phyloP scores from a whole-genome alignment of 2,113 vertebrate genomes.

The Cercopithecus mona region DNA sequence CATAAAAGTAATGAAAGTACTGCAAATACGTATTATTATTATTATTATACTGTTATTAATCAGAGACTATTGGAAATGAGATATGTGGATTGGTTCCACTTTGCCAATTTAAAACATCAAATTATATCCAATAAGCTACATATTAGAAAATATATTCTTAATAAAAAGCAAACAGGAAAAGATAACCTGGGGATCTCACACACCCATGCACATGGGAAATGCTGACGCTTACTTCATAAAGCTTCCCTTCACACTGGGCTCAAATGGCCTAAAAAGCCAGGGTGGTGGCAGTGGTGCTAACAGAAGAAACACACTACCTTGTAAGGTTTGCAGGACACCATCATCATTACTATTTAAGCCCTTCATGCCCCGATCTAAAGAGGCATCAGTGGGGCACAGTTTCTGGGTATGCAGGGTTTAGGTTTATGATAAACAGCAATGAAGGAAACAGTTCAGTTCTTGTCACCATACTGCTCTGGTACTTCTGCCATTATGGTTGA shows the following conservation, averaged over 20 bases:
- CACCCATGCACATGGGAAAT: not conserved
- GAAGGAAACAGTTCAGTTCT: not conserved
- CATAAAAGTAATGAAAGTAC: constrained; percentile 4
- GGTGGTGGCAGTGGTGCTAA: not conserved
- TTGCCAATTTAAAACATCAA: constrained; percentile 26
- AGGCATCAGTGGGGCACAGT: not conserved
- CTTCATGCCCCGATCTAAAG: not conserved
- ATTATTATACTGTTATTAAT: not conserved
- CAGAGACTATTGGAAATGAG: constrained; percentile 31
- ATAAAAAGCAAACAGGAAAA: not conserved
- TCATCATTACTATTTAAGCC: not conserved
- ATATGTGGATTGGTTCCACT: constrained; percentile 22
- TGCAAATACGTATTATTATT: not conserved
- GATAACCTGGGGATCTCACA: not conserved
- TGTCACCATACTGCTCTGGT: not conserved
- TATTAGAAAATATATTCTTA: constrained; percentile 14
- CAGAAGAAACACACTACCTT: not conserved
- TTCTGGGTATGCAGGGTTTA: not conserved
- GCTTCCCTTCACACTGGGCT: not conserved
- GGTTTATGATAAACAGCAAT: not conserved
- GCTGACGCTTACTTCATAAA: not conserved
- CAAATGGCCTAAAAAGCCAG: not conserved
- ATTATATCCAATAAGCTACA: constrained; percentile 28
- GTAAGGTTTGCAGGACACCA: not conserved
- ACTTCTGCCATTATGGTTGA: not conserved